Evolutionary conservation across 1,140 invertebrate genomes (phyloP).

Genomic region (Macrosteles quadrilineatus): DNA sequence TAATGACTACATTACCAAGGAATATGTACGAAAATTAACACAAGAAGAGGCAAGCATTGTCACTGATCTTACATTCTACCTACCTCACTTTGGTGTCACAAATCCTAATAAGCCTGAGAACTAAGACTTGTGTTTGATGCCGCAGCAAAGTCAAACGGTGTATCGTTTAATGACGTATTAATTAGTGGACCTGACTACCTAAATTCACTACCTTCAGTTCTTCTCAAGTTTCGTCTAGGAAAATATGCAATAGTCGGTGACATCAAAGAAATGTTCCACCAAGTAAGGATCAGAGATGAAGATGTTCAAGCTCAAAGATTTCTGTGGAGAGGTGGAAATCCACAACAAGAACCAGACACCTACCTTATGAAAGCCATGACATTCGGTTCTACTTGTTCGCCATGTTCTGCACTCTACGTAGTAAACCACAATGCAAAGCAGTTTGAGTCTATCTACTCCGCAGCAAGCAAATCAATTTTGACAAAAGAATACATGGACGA

Average conservation of each 20-base stretch:
- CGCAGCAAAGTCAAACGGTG: conserved; percentile 37
- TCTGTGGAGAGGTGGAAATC: conserved; percentile 41
- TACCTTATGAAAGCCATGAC: conserved; percentile 40
- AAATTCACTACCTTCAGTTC: no score
- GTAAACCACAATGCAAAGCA: no score
- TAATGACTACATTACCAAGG: no score
- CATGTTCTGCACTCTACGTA: conserved; percentile 38
- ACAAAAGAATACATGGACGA: no score
- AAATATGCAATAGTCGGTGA: conserved; percentile 39
- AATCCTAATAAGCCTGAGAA: conserved; percentile 34
- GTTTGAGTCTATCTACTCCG: no score
- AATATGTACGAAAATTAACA: conserved; percentile 43
- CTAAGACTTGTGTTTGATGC: conserved; percentile 45
- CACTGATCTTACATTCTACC: conserved; percentile 38
- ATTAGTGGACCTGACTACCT: conserved; percentile 44
- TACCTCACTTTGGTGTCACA: conserved; percentile 45
- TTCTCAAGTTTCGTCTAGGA: conserved; percentile 41
- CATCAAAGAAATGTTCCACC: conserved; percentile 43
- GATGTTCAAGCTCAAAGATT: conserved; percentile 43
- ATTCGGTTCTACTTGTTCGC: conserved; percentile 47
- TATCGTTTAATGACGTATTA: conserved; percentile 41
- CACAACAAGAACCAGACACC: conserved; percentile 24
- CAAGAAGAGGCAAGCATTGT: conserved; percentile 9
- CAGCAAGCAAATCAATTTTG: no score
- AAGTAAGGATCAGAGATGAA: conserved; percentile 39